Evolutionary conservation across 2,113 vertebrate genomes (phyloP), one percentile per base, ranked within the genome.

Genomic region (Anoura caudifer): DNA sequence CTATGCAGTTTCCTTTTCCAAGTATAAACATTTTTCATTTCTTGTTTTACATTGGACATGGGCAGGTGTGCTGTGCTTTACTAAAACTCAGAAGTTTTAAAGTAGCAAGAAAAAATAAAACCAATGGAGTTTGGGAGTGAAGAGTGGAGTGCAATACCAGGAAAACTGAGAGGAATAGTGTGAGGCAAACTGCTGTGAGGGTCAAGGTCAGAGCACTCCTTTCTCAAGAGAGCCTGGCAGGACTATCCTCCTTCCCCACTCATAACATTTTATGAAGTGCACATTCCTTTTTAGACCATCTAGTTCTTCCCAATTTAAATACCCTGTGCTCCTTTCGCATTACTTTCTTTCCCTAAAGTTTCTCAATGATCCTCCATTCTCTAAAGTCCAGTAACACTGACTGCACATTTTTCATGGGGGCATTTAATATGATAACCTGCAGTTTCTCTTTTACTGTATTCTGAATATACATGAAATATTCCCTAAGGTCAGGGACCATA

Each of bases 81-180:
- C 95, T 95, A 94, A 94, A 97, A 90, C 95, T 96, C 59, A 90
- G 83, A 22, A 26, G n/a, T 91, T 95, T 95, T 97, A 97, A 97
- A 79, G 77, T 81, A 96, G 79, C 87, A 94, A 95, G 95, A 97
- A 70, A 24, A 52, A 45, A 36, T 20, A 72, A 93, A 81, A 16
- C 4, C 8, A 61, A 24, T 33, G 79, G 52, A 83, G 28, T 84
- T 17, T 81, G 52, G 82, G 86, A 83, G 56, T 85, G 43, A 92
- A 84, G 41, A 63, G 22, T 19, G 59, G 43, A 76, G 13, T 36
- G 77, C 12, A 59, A 8, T 59, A 43, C 19, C 4, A 75, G 47
- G 12, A 56, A 67, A 81, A 59, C 15, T 11, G 4, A 73, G 11
- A 41, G 2, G 4, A 52, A 2, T 20, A 24, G 33, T 19, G 15